These are phyloP conservation scores for Anguilla pacifica DNA, from an alignment of 2,797 vertebrate genomes.

Conservation along the genomic window DNA sequence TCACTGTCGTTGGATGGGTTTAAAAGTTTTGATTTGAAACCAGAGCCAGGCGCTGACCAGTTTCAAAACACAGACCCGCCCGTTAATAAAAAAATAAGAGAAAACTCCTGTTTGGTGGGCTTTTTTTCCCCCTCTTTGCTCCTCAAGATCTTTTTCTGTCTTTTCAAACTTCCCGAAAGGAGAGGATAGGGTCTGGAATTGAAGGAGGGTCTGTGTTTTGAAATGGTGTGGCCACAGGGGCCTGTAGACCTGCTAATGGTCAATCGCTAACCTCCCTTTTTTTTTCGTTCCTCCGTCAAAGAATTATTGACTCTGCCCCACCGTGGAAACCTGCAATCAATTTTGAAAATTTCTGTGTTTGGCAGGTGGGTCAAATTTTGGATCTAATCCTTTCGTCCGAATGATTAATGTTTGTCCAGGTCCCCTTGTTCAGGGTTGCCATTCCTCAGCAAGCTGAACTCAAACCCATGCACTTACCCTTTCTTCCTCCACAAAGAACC, in stretches of 20 bases:
- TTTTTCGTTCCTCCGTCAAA: constrained; percentile 20
- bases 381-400: constrained; percentile 47
- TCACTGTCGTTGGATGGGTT: not conserved
- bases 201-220: constrained; percentile 34
- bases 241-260: constrained; percentile 40
- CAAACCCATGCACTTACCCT: constrained; percentile 30
- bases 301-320: constrained; percentile 20
- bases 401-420: constrained; percentile 52
- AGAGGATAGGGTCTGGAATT: constrained; percentile 30
- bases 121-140: not conserved
- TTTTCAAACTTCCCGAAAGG: not conserved
- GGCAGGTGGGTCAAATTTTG: constrained; percentile 46
- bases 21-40: constrained; percentile 2
- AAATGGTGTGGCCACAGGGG: constrained; percentile 26
- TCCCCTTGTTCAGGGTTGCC: constrained; percentile 26
- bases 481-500: constrained; percentile 36
- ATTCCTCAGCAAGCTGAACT: constrained; percentile 36
- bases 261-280: constrained; percentile 45
- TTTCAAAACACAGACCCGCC: not conserved
- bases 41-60: not conserved
- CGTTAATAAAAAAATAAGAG: constrained; percentile 6
- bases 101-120: not conserved
- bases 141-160: constrained; percentile 8
- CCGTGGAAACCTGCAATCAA: constrained; percentile 53
- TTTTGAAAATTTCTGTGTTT: constrained; percentile 48